Percentiles rank a stretch among this genome's conserved stretches.
These are phyloP conservation scores for Poecilobothrus nobilitatus DNA, from an alignment of 2,888 invertebrate species.

Conservation along the genomic window DNA sequence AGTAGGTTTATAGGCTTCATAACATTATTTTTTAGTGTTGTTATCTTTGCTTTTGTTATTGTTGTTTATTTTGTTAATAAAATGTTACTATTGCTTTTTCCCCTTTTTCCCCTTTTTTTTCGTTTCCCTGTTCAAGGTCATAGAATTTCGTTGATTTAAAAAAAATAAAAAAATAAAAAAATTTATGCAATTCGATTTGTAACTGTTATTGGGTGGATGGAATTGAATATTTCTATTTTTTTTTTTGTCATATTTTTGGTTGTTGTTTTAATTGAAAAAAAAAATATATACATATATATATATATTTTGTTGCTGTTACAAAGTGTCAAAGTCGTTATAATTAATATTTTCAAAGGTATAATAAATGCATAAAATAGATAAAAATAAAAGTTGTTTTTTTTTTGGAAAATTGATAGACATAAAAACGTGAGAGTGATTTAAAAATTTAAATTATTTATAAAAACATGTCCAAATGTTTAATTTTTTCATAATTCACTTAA, in stretches of 20 bases:
- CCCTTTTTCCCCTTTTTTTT: neutral
- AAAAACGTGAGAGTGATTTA: no score
- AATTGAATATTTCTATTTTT: neutral
- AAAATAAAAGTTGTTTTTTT: no score
- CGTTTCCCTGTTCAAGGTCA: neutral
- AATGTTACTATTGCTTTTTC: neutral
- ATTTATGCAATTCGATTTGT: constrained; percentile 5
- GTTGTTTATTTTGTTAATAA: no score
- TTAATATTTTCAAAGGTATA: neutral
- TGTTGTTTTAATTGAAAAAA: neutral
- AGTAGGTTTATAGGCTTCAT: constrained; percentile 1
- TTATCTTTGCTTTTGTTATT: no score
- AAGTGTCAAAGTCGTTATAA: neutral
- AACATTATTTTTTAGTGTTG: neutral
- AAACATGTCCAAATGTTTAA: no score
- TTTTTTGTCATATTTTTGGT: neutral
- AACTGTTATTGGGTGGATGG: neutral
- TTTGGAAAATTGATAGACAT: no score
- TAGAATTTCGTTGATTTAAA: neutral
- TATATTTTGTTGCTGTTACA: neutral
- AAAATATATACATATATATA: no score
- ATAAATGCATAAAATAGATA: no score
- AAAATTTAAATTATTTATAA: no score
- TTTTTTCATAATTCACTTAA: no score
- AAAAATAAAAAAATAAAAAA: neutral